Percentiles rank a stretch among this genome's conserved stretches.
Conservation (phyloP, 1,140 invertebrate species). For the Lordiphosa stackelbergi region DNA sequence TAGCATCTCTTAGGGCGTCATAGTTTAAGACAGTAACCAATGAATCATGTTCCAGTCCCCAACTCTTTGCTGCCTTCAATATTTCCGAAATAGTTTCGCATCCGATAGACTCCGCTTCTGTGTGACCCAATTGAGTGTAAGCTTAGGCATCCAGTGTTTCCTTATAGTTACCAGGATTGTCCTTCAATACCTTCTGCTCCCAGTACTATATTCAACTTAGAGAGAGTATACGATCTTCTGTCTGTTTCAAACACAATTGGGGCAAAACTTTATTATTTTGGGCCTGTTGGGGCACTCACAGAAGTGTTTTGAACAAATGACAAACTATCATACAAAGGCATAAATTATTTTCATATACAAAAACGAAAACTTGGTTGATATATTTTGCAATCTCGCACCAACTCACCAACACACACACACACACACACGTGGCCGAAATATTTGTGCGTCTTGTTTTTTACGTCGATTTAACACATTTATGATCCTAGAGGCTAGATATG, state of each 20-base stretch:
- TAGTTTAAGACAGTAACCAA: too few species aligned
- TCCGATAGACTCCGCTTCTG: too few species aligned
- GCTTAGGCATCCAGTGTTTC: too few species aligned
- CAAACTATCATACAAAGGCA: conserved; percentile 67
- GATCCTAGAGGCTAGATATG: conserved; percentile 22
- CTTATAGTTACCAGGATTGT: too few species aligned
- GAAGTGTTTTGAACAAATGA: conserved; percentile 32
- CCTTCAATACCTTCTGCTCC: too few species aligned
- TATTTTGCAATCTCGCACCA: conserved; percentile 15
- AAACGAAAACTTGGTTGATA: conserved; percentile 42
- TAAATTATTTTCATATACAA: conserved; percentile 59
- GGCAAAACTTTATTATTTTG: conserved; percentile 6
- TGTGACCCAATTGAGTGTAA: too few species aligned
- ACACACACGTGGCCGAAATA: too few species aligned
- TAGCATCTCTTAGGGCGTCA: too few species aligned
- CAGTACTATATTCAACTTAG: too few species aligned
- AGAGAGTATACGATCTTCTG: conserved; percentile 2
- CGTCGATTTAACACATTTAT: conserved; percentile 25
- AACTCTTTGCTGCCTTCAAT: too few species aligned
- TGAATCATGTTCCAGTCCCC: too few species aligned
- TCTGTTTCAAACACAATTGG: conserved; percentile 11
- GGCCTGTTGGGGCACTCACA: conserved; percentile 2
- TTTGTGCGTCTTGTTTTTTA: conserved; percentile 42
- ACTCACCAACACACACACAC: conserved; percentile 29
- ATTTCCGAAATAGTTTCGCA: too few species aligned